A percentile compares a stretch with the other conserved stretches of the same genome.
These are phyloP conservation scores for Bucco capensis DNA, from an alignment of 2,113 vertebrate species.

Conservation along the genomic window DNA sequence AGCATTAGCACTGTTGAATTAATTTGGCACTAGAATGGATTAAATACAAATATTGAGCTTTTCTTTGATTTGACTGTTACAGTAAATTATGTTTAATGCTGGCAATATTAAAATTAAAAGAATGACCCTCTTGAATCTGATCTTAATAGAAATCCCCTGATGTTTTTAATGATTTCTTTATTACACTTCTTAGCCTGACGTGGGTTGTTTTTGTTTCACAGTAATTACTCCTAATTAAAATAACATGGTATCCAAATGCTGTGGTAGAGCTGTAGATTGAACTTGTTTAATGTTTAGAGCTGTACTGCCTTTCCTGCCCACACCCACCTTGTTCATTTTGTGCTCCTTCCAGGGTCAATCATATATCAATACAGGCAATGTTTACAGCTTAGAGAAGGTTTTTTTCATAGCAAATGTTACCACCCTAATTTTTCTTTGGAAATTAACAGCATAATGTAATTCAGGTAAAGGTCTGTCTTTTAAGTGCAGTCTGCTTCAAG, in stretches of 20 bases:
- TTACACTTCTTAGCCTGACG: neutral
- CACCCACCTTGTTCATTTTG: neutral
- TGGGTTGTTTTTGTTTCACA: conserved; percentile 9
- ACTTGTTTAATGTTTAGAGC: neutral
- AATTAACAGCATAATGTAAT: neutral
- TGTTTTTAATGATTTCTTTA: conserved; percentile 7
- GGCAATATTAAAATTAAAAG: neutral
- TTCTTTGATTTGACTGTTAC: neutral
- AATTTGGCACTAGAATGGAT: neutral
- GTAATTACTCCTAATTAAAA: conserved; percentile 18
- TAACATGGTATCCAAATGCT: neutral
- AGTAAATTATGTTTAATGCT: neutral
- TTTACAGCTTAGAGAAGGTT: neutral
- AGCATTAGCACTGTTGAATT: neutral
- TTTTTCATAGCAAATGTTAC: neutral
- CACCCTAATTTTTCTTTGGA: neutral
- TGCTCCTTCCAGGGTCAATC: neutral
- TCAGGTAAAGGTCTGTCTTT: neutral
- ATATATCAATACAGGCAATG: neutral
- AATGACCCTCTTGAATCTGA: neutral
- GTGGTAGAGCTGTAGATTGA: neutral
- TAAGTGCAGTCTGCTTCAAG: neutral
- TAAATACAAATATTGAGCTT: neutral
- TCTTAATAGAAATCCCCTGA: neutral
- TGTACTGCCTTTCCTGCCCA: neutral